phyloP scores from a whole-genome alignment of 2,888 invertebrate species.

The Eupithecia centaureata region DNA sequence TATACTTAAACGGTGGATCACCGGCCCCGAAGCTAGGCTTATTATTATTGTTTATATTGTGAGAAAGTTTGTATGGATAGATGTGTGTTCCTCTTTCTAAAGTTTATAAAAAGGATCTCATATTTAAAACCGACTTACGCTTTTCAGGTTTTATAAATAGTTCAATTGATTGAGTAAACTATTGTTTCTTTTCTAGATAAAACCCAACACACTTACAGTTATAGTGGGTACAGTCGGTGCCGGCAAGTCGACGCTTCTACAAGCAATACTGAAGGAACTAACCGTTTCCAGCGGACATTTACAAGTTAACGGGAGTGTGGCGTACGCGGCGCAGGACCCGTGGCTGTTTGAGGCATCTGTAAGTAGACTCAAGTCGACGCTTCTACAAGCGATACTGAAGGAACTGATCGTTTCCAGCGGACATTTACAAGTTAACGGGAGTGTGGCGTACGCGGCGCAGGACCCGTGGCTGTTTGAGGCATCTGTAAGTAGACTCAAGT shows the following conservation, averaged over 20 bases:
- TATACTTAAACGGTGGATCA: no score
- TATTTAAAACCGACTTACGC: no score
- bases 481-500: neutral
- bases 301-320: slow-evolving; percentile 75
- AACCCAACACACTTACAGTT: slow-evolving; percentile 81
- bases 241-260: slow-evolving; percentile 89
- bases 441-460: slow-evolving; percentile 6
- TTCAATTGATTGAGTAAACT: neutral
- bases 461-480: slow-evolving; percentile 4
- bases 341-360: slow-evolving; percentile 85
- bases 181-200: slow-evolving; percentile 57
- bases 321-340: slow-evolving; percentile 87
- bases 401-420: neutral
- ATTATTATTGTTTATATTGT: no score
- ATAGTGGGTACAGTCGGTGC: slow-evolving; percentile 90
- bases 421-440: neutral
- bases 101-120: no score
- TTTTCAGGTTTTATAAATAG: neutral
- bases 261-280: slow-evolving; percentile 89
- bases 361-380: no score
- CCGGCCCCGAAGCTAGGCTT: no score
- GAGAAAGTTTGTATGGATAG: no score
- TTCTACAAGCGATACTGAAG: neutral
- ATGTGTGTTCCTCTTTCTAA: no score
- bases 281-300: slow-evolving; percentile 84